Conservation (phyloP, 2,113 vertebrate genomes). For the Lontra canadensis region DNA sequence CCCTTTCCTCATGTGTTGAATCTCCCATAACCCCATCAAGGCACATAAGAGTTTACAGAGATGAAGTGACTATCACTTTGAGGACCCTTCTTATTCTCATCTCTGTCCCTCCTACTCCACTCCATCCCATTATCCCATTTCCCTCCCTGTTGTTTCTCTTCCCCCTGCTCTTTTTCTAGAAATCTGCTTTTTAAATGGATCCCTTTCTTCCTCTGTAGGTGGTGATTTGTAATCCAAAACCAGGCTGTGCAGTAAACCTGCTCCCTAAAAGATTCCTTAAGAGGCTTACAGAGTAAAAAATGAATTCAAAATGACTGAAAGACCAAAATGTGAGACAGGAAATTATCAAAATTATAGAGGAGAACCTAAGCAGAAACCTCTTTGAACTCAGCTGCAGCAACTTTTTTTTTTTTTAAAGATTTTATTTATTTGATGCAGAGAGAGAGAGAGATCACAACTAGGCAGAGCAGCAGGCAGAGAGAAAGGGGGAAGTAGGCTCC, state of each 20-base stretch:
- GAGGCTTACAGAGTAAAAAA: accelerated
- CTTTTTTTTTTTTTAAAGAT: neutral
- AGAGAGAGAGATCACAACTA: too few relatives aligned
- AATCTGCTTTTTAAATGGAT: neutral
- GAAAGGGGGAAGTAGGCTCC: too few relatives aligned
- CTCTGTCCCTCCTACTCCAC: neutral
- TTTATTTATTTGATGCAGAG: too few relatives aligned
- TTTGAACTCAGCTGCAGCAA: neutral
- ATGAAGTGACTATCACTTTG: neutral
- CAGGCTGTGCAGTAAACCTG: neutral
- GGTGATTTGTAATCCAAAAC: neutral
- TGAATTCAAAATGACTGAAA: neutral
- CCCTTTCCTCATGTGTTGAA: neutral
- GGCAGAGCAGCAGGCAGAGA: too few relatives aligned
- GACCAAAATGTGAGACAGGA: neutral
- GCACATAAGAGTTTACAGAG: neutral
- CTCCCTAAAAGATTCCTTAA: neutral
- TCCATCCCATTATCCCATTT: too few relatives aligned
- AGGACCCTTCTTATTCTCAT: neutral
- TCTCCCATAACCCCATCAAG: neutral
- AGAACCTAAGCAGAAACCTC: neutral
- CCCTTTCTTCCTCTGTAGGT: neutral
- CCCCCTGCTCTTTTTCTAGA: neutral
- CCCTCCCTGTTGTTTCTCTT: neutral
- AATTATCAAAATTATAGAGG: neutral